Evolutionary conservation across 2,888 invertebrate genomes (phyloP), one percentile per base, ranked within the genome.

Genomic region (Patella caerulea): DNA sequence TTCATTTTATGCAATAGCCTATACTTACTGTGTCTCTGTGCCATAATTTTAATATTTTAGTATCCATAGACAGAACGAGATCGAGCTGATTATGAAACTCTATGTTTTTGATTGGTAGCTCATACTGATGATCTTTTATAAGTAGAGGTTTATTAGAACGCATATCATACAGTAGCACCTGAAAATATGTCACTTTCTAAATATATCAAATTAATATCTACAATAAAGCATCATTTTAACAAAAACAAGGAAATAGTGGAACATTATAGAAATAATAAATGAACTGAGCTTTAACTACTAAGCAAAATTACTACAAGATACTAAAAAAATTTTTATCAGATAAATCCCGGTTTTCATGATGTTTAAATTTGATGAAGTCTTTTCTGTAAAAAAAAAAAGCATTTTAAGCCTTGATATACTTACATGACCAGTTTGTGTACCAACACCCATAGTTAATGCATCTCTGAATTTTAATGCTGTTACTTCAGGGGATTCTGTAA

Each of bases 51-150:
- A 91, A 83, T 69, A 91, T 91, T 74, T 89, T 88, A 14, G 86
- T 83, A 81, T 92, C 92, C 81, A 89, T 88, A 34, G 92, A 91
- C 45, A 91, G 77, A 4, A 91, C 89, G 7, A 91, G 84, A 72
- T 91, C 88, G 56, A 86, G 83, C 7, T 84, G 79, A 69, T 86
- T 82, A 90, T 97, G 96, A 90, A 97, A 99, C 71, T 95, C 95
- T 76, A 99, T 93, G 88, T 95, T 94, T 90, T 95, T 96, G 75
- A 99, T 98, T 0, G 99, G 97, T 73, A 96, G 93, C 79, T 96
- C 96, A 91, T 98, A 97, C 93, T 97, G 95, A 89, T 99, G 99
- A 92, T 99, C 98, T 91, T 99, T 99, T 0, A 97, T 93, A 71
- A 96, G 92, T 71, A 96, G 93, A 0, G 99, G 99, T 89, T 96